Evolutionary conservation across 2,797 vertebrate genomes (phyloP), one percentile per base, ranked within the genome.

Genomic region (Sebastes steindachneri): DNA sequence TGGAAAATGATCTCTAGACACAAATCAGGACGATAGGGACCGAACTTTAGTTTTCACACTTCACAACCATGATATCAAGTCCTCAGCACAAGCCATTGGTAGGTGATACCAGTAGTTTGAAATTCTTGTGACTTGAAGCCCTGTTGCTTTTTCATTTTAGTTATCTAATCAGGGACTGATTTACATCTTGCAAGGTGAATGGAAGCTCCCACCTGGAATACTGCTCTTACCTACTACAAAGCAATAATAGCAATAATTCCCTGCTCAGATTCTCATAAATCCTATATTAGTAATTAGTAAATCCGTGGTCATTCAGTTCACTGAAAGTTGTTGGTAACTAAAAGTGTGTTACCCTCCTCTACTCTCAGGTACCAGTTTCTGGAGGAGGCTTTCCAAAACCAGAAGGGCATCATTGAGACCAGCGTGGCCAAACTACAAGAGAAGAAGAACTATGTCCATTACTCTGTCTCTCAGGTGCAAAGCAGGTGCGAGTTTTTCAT

Each of bases 301-400:
- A 35, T 21, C 41, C 14, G 15, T 4, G 28, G 7, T 33, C 9
- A 53, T 33, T 65, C 1, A 33, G 19, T 66, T 26, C 1, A 37
- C 10, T 45, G 3, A 55, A 31, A 2, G 15, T 33, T 66, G 14
- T 55, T 65, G 5, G 7, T 37, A 10, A 69, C 25, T 60, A 2
- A n/a, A 12, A 26, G 7, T 26, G 26, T 37, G 7, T 75, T 59
- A 17, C 15, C 63, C n/a, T 2, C 4, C 9, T 60, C 35, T 53
- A 15, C 90, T 96, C 28, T 21, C 90, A 99, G 99, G 94, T 99
- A 99, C 76, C 99, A 99, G 89, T 99, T 99, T 94, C 92, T 99
- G 77, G 98, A 99, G 88, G 99, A 99, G 90, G 98, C 99, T 69
- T 99, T 98, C 94, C 97, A 98, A 91, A 98, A 99, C 93, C 99